phyloP scores from a whole-genome alignment of 2,113 vertebrate genomes.

The Pseudolaguvia tuberculata region DNA sequence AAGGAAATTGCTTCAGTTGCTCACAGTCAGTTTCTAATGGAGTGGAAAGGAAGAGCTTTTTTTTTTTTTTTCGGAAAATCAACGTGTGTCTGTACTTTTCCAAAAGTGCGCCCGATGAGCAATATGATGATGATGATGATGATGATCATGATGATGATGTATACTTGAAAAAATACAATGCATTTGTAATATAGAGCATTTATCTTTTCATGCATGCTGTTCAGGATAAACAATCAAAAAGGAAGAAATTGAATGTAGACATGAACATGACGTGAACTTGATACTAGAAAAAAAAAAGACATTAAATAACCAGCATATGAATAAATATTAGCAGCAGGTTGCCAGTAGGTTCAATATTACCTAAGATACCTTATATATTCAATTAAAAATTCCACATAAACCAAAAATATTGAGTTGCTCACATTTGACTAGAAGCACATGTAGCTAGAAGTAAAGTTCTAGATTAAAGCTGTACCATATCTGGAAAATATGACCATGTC shows the following conservation, averaged over 20 bases:
- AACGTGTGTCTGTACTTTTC: neutral
- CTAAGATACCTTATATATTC: no score
- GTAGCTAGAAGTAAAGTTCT: no score
- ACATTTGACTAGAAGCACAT: no score
- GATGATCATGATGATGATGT: neutral
- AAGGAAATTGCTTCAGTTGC: conserved; percentile 39
- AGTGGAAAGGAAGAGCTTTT: conserved; percentile 34
- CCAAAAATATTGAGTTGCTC: no score
- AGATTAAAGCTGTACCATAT: no score
- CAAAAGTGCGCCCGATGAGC: neutral
- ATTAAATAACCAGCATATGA: no score
- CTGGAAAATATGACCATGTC: no score
- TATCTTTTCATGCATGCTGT: neutral
- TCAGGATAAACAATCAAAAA: neutral
- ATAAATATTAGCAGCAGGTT: no score
- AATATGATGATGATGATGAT: neutral
- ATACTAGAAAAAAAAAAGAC: no score
- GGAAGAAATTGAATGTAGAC: no score
- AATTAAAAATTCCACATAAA: no score
- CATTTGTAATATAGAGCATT: neutral
- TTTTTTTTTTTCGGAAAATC: conserved; percentile 4
- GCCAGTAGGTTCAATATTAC: neutral
- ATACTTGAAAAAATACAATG: neutral
- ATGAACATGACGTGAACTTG: neutral
- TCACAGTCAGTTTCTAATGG: conserved; percentile 42